Percentiles rank a stretch among this genome's conserved stretches.
Conservation (phyloP, 2,888 invertebrate species). For the Heteromyza rotundicornis region DNA sequence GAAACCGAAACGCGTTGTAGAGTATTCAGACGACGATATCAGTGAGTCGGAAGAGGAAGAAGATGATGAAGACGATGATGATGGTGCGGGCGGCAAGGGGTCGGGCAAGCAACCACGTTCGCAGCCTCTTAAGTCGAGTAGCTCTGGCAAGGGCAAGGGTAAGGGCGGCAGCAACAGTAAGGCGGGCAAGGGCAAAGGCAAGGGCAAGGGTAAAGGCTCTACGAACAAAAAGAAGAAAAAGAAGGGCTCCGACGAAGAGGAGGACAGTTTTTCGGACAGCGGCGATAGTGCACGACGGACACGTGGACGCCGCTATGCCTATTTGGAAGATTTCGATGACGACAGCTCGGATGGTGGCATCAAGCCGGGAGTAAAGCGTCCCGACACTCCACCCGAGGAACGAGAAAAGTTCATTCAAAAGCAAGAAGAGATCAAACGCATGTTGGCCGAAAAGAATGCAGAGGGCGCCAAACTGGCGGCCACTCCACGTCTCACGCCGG, state of each 20-base stretch:
- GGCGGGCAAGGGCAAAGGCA: constrained; percentile 36
- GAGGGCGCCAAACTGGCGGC: constrained; percentile 60
- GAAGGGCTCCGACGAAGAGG: constrained; percentile 69
- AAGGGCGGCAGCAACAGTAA: constrained; percentile 43
- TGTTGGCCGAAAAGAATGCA: constrained; percentile 62
- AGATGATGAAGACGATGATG: constrained; percentile 65
- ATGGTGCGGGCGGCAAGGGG: constrained; percentile 56
- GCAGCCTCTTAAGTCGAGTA: constrained; percentile 45
- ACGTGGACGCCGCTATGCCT: constrained; percentile 61
- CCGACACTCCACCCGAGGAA: constrained; percentile 63
- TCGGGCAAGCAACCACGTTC: constrained; percentile 56
- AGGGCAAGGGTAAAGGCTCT: constrained; percentile 34
- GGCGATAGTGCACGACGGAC: constrained; percentile 61
- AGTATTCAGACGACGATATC: constrained; percentile 55
- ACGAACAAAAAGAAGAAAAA: constrained; percentile 40
- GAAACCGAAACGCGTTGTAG: constrained; percentile 48
- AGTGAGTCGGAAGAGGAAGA: constrained; percentile 71
- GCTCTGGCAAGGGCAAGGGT: constrained; percentile 64
- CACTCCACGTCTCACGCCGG: constrained; percentile 55
- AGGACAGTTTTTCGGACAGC: constrained; percentile 66
- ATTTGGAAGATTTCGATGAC: constrained; percentile 61
- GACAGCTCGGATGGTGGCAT: constrained; percentile 62
- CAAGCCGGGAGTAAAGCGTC: constrained; percentile 61
- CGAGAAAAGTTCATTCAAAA: constrained; percentile 61
- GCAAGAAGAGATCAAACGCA: constrained; percentile 62